phyloP scores from a whole-genome alignment of 2,113 vertebrate species.

The Aythya baeri region DNA sequence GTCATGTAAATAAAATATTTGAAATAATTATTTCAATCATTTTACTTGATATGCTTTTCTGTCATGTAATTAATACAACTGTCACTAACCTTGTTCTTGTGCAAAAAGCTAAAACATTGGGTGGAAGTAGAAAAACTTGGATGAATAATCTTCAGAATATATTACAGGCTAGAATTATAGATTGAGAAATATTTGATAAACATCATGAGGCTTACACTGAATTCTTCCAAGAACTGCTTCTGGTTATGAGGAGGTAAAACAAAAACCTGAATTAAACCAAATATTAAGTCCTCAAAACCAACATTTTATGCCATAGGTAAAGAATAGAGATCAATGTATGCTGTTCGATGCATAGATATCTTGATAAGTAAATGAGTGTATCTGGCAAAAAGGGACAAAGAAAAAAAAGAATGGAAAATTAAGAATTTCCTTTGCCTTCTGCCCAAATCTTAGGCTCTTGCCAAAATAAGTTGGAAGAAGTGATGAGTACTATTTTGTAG shows the following conservation, averaged over 20 bases:
- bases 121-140: conserved; percentile 51
- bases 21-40: conserved; percentile 62
- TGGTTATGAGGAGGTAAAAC: conserved; percentile 62
- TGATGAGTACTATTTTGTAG: background rate
- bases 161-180: conserved; percentile 62
- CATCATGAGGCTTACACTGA: conserved; percentile 55
- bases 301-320: background rate
- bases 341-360: background rate
- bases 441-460: background rate
- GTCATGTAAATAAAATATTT: conserved; percentile 74
- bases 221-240: conserved; percentile 58
- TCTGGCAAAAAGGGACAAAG: background rate
- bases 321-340: background rate
- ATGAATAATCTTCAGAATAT: conserved; percentile 46
- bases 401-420: background rate
- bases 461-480: background rate
- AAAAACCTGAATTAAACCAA: background rate
- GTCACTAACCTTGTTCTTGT: conserved; percentile 32
- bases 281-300: background rate
- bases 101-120: conserved; percentile 41
- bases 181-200: conserved; percentile 65
- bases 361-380: background rate
- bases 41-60: conserved; percentile 57
- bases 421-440: background rate
- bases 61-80: conserved; percentile 61